Conservation (phyloP, 2,888 invertebrate genomes). For the Operophtera brumata region DNA sequence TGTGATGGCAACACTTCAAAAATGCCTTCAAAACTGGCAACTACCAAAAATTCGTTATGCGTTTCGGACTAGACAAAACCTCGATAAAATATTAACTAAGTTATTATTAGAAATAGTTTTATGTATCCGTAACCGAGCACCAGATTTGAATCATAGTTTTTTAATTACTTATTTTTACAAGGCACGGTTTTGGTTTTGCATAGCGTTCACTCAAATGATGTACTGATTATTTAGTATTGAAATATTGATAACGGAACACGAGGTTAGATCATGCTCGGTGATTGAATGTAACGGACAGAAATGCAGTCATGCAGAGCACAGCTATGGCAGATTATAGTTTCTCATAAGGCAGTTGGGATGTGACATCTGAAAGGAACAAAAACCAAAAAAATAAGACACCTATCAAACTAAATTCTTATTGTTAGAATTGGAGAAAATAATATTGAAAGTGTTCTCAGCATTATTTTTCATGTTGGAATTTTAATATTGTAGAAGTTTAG, state of each 20-base stretch:
- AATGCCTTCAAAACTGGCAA: constrained; percentile 10
- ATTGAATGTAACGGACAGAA: constrained; percentile 58
- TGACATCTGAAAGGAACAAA: constrained; percentile 91
- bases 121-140: constrained; percentile 53
- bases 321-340: constrained; percentile 88
- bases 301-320: constrained; percentile 76
- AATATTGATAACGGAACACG: constrained; percentile 14
- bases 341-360: constrained; percentile 94
- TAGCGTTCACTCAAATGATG: not conserved
- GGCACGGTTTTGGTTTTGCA: constrained; percentile 33
- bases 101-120: constrained; percentile 33
- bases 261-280: constrained; percentile 61
- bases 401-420: constrained; percentile 4
- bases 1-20: constrained; percentile 9
- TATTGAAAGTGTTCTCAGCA: no score
- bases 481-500: not conserved
- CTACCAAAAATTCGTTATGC: constrained; percentile 46
- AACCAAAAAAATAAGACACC: constrained; percentile 55
- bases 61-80: constrained; percentile 71
- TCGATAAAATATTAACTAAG: constrained; percentile 47
- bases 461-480: not conserved
- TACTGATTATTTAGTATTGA: constrained; percentile 3
- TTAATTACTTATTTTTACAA: constrained; percentile 30
- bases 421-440: no score
- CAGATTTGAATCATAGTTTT: constrained; percentile 34